Conservation (phyloP, 2,888 invertebrate genomes). For the Tipula confusa region DNA sequence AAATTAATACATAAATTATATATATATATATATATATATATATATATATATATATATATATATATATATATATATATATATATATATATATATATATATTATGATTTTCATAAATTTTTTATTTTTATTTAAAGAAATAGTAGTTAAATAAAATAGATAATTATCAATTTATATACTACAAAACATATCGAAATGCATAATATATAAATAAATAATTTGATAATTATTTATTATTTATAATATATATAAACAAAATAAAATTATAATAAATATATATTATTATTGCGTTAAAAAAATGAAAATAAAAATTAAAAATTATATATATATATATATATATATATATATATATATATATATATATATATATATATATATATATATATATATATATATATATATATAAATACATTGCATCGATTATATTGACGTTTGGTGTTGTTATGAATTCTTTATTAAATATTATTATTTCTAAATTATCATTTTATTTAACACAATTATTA, state of each 20-base stretch:
- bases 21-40: neutral
- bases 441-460: constrained; percentile 21
- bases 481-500: constrained; percentile 33
- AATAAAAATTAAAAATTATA: constrained; percentile 21
- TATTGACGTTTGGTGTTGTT: constrained; percentile 29
- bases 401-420: constrained; percentile 27
- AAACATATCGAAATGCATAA: neutral
- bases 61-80: neutral
- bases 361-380: neutral
- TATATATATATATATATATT: neutral
- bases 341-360: constrained; percentile 21
- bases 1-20: neutral
- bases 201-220: neutral
- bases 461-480: constrained; percentile 3
- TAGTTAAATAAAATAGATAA: neutral
- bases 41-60: constrained; percentile 49
- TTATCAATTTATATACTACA: neutral
- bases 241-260: neutral
- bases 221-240: neutral
- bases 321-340: neutral
- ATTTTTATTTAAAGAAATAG: neutral
- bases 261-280: neutral
- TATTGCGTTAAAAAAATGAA: neutral
- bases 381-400: constrained; percentile 14
- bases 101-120: neutral